Percentiles rank a stretch among this genome's conserved stretches.
These are phyloP conservation scores for Hapalemur alaotrensis DNA, from an alignment of 2,797 vertebrate species.

Conservation along the genomic window DNA sequence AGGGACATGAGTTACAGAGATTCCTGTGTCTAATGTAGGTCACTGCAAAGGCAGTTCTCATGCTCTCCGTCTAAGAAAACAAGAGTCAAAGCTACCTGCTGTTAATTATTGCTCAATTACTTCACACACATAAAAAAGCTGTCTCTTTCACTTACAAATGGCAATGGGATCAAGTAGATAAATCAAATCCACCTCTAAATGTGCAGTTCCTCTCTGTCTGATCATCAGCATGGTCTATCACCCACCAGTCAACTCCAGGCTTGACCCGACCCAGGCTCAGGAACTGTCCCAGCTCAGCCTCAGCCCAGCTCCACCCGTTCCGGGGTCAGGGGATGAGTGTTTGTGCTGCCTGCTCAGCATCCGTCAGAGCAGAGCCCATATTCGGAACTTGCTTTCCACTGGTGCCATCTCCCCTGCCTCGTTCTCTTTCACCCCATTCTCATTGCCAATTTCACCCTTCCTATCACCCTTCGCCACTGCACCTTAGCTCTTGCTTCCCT, in stretches of 20 bases:
- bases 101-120: neutral
- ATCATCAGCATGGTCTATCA: neutral
- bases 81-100: neutral
- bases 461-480: no score
- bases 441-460: neutral
- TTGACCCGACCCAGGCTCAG: neutral
- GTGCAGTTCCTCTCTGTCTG: neutral
- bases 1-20: neutral
- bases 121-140: slow-evolving; percentile 1
- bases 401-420: neutral
- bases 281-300: neutral
- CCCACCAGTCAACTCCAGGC: neutral
- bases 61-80: neutral
- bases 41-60: neutral
- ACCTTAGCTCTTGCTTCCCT: neutral
- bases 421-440: neutral
- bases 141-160: neutral
- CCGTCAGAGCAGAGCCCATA: neutral
- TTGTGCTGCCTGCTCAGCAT: neutral
- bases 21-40: slow-evolving; percentile 2
- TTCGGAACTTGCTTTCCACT: neutral
- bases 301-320: neutral
- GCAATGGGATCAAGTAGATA: neutral
- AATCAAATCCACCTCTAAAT: neutral
- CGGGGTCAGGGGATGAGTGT: fast-evolving